Conservation (phyloP, 1,140 invertebrate genomes). For the Drosophila tristis region DNA sequence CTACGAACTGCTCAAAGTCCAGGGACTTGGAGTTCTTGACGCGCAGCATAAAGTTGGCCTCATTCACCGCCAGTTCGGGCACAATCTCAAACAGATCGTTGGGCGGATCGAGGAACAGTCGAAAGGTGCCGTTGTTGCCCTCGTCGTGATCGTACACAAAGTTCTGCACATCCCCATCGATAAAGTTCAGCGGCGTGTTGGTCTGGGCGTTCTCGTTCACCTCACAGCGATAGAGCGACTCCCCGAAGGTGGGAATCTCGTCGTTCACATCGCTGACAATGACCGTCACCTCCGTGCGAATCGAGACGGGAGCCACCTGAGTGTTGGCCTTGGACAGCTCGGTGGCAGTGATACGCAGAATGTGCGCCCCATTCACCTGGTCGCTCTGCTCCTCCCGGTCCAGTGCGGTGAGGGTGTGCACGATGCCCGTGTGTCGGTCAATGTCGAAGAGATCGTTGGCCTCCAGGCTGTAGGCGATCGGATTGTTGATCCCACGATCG, state of each 20-base stretch:
- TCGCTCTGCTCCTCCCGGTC: constrained; percentile 93
- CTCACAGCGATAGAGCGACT: constrained; percentile 92
- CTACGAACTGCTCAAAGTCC: constrained; percentile 93
- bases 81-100: constrained; percentile 95
- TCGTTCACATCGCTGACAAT: constrained; percentile 98
- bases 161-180: constrained; percentile 91
- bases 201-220: constrained; percentile 96
- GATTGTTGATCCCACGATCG: constrained; percentile 95
- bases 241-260: constrained; percentile 94
- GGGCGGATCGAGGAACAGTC: constrained; percentile 91
- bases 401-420: constrained; percentile 90
- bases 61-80: constrained; percentile 94
- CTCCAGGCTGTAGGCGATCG: constrained; percentile 92
- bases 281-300: constrained; percentile 95
- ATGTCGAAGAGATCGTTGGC: constrained; percentile 90
- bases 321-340: constrained; percentile 87
- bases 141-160: constrained; percentile 97
- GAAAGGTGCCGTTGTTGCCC: constrained; percentile 97
- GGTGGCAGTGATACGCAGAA: constrained; percentile 91
- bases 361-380: constrained; percentile 93
- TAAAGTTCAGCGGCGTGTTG: constrained; percentile 95
- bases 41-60: constrained; percentile 95
- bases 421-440: constrained; percentile 91
- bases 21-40: constrained; percentile 93
- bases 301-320: constrained; percentile 88